Conservation (phyloP, 2,797 vertebrate genomes). For the Halcyon smyrnensis region DNA sequence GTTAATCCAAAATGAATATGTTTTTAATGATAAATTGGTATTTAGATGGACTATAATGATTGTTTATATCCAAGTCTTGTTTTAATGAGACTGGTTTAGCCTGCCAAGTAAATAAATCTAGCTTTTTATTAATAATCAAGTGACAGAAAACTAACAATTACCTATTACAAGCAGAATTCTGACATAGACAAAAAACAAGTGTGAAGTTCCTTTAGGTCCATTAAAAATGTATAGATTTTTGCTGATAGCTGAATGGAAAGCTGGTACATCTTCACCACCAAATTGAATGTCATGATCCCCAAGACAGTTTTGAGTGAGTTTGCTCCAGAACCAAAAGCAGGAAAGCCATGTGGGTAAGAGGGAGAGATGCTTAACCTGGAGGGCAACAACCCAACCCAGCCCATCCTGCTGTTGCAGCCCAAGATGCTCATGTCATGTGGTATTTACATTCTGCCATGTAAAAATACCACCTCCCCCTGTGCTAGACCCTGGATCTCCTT, state of each 20-base stretch:
- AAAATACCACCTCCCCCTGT: background rate
- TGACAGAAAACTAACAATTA: conserved; percentile 3
- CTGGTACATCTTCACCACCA: background rate
- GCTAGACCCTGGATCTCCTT: background rate
- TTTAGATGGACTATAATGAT: conserved; percentile 37
- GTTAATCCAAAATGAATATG: conserved; percentile 34
- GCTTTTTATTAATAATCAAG: conserved; percentile 47
- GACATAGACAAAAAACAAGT: background rate
- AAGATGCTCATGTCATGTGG: background rate
- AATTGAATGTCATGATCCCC: background rate
- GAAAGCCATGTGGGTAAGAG: background rate
- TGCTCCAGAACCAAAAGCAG: background rate
- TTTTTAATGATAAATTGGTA: conserved; percentile 62
- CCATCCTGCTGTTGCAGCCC: background rate
- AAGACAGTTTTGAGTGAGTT: background rate
- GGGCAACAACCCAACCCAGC: background rate
- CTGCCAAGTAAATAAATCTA: conserved; percentile 52
- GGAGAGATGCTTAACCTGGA: background rate
- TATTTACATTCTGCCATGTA: background rate
- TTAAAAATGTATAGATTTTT: background rate
- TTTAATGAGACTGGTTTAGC: conserved; percentile 50
- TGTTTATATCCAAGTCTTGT: conserved; percentile 45
- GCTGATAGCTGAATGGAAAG: background rate
- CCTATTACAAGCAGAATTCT: conserved; percentile 35
- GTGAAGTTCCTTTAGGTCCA: background rate